Percentiles rank a stretch among this genome's conserved stretches.
Evolutionary conservation across 2,888 invertebrate genomes (phyloP).

Genomic region (Pseudococcus viburni): DNA sequence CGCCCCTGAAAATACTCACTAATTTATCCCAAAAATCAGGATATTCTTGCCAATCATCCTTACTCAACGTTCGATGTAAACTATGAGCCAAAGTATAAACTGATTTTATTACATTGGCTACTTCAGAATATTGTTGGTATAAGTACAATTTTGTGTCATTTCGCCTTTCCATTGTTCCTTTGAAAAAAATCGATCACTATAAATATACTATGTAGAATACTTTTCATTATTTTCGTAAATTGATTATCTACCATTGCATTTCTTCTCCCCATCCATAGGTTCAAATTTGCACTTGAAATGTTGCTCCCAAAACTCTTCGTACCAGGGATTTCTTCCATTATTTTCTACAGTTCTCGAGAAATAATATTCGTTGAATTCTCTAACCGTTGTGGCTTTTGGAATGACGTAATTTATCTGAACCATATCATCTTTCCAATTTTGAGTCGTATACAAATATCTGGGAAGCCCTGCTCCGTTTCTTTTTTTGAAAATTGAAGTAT

Average conservation of each 20-base stretch:
- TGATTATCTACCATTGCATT: not conserved
- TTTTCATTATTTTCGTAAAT: no score
- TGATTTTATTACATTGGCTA: constrained; percentile 1
- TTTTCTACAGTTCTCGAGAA: not conserved
- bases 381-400: not conserved
- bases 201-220: no score
- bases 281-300: not conserved
- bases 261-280: not conserved
- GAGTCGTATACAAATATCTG: no score
- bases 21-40: not conserved
- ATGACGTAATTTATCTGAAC: not conserved
- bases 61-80: not conserved
- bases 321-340: not conserved
- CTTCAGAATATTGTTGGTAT: not conserved
- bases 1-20: no score
- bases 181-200: not conserved
- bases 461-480: no score
- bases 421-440: not conserved
- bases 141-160: not conserved
- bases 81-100: constrained; percentile 1
- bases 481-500: no score
- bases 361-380: not conserved
- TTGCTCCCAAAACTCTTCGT: not conserved
- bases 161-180: not conserved
- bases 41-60: constrained; percentile 3